A percentile compares a stretch with the other conserved stretches of the same genome.
These are phyloP conservation scores for Tachina fera DNA, from an alignment of 2,888 invertebrate genomes.

Conservation along the genomic window DNA sequence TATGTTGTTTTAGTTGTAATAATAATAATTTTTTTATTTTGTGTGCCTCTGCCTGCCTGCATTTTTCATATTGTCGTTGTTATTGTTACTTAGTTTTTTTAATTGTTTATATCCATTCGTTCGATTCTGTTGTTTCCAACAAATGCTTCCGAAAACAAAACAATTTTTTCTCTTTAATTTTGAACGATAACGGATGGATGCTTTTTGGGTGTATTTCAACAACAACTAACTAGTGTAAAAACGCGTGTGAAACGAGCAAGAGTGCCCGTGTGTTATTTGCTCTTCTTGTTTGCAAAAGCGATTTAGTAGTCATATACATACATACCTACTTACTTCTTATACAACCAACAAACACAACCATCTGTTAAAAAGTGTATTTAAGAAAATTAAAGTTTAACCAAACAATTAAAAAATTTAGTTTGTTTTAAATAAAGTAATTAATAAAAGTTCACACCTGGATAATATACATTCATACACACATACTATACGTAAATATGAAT, in stretches of 20 bases:
- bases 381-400: constrained; percentile 20
- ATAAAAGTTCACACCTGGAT: background rate
- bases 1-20: constrained; percentile 35
- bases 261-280: constrained; percentile 4
- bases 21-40: background rate
- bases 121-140: constrained; percentile 55
- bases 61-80: background rate
- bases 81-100: constrained; percentile 21
- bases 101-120: constrained; percentile 23
- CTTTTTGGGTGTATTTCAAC: constrained; percentile 57
- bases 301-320: constrained; percentile 13
- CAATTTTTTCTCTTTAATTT: constrained; percentile 21
- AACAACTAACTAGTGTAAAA: constrained; percentile 54
- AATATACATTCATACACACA: background rate
- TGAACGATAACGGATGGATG: constrained; percentile 63
- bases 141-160: constrained; percentile 50
- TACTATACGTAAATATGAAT: background rate
- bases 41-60: background rate
- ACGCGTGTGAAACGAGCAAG: constrained; percentile 51
- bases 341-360: constrained; percentile 6
- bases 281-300: background rate
- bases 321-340: too few relatives aligned
- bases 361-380: constrained; percentile 31
- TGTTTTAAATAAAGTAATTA: background rate
- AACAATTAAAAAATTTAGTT: background rate